phyloP scores from a whole-genome alignment of 2,797 vertebrate genomes.

The Peromyscus nudipes region DNA sequence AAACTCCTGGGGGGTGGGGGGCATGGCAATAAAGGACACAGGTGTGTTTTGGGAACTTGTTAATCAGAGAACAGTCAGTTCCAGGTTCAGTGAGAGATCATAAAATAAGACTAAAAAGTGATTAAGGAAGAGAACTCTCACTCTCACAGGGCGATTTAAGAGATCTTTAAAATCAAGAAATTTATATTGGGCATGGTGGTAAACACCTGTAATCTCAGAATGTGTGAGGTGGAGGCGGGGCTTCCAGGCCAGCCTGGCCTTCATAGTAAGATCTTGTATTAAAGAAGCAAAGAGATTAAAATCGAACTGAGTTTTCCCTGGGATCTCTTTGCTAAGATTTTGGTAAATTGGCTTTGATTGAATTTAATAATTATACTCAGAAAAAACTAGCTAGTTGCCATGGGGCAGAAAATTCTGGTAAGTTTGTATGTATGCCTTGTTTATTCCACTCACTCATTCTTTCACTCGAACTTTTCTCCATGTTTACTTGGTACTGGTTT shows the following conservation, averaged over 20 bases:
- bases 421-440: background rate
- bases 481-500: background rate
- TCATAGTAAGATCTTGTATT: background rate
- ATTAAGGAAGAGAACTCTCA: background rate
- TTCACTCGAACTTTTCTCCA: background rate
- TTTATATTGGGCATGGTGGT: background rate
- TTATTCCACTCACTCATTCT: background rate
- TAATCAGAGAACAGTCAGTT: background rate
- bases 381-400: background rate
- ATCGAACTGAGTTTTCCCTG: background rate
- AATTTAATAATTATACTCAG: slow-evolving; percentile 57
- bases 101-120: background rate
- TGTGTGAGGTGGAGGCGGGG: background rate
- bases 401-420: background rate
- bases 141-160: background rate
- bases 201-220: background rate
- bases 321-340: slow-evolving; percentile 25
- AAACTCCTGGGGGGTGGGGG: background rate
- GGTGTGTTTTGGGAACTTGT: background rate
- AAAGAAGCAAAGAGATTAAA: slow-evolving; percentile 55
- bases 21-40: background rate
- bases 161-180: slow-evolving; percentile 17
- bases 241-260: background rate
- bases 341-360: slow-evolving; percentile 46
- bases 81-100: background rate